These are phyloP conservation scores for Drosophila lowei DNA, from an alignment of 1,140 invertebrate species.

Conservation along the genomic window DNA sequence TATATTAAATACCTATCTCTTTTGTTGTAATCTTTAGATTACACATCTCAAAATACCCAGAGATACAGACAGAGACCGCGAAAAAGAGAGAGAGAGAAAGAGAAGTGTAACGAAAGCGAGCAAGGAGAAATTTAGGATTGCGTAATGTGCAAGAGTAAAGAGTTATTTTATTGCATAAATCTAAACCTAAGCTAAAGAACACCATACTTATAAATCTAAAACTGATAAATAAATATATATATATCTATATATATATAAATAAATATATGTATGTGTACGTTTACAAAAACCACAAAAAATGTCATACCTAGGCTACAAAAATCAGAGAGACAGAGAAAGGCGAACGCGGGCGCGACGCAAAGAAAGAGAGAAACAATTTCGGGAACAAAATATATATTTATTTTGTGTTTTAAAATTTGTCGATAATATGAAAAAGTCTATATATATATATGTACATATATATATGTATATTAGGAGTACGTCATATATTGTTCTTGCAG, in stretches of 20 bases:
- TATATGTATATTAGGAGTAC: slow-evolving; percentile 35
- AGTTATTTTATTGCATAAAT: slow-evolving; percentile 69
- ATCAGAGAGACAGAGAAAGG: slow-evolving; percentile 50
- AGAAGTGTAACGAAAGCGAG: slow-evolving; percentile 18
- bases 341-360: slow-evolving; percentile 8
- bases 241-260: slow-evolving; percentile 11
- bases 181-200: slow-evolving; percentile 50
- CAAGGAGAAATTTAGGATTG: slow-evolving; percentile 13
- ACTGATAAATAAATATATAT: slow-evolving; percentile 51
- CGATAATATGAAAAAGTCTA: slow-evolving; percentile 51
- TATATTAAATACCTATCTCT: slow-evolving; percentile 18
- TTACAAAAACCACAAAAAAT: slow-evolving; percentile 54
- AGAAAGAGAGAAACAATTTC: slow-evolving; percentile 59
- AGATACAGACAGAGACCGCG: slow-evolving; percentile 1
- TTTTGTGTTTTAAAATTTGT: slow-evolving; percentile 73
- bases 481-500: slow-evolving; percentile 56
- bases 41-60: neutral
- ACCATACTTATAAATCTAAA: slow-evolving; percentile 57
- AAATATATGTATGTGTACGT: slow-evolving; percentile 56
- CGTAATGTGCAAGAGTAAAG: slow-evolving; percentile 36
- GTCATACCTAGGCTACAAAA: slow-evolving; percentile 75
- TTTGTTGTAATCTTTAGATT: slow-evolving; percentile 21
- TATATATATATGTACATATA: slow-evolving; percentile 20
- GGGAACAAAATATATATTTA: slow-evolving; percentile 78
- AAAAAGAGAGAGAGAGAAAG: slow-evolving; percentile 13